Evolutionary conservation across 2,113 vertebrate species (phyloP).

Genomic region (Furnarius figulus): DNA sequence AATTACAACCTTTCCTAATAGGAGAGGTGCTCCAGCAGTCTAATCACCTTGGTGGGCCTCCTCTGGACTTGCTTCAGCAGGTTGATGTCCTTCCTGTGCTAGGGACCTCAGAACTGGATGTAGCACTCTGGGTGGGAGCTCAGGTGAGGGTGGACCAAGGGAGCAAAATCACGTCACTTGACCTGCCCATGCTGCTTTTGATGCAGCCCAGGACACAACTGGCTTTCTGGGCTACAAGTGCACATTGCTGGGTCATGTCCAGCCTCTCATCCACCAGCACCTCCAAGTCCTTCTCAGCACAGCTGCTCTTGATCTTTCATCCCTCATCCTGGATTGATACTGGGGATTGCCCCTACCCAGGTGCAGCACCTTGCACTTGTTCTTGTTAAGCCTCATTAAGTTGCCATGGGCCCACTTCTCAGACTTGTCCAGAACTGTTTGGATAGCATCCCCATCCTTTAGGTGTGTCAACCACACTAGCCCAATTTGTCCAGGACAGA

Average conservation of each 20-base stretch:
- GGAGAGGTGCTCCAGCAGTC: background rate
- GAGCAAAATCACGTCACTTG: background rate
- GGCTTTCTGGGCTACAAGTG: background rate
- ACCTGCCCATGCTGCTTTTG: fast-evolving
- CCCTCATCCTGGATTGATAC: fast-evolving
- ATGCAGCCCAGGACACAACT: background rate
- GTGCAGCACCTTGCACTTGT: background rate
- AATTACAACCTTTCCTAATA: background rate
- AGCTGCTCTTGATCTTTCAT: background rate
- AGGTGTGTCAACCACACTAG: background rate
- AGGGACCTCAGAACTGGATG: background rate
- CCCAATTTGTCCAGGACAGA: background rate
- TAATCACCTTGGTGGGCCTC: background rate
- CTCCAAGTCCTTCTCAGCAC: background rate
- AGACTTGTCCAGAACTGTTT: background rate
- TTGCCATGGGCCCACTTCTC: background rate
- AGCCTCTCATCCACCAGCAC: background rate
- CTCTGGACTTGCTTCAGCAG: fast-evolving
- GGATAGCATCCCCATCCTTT: background rate
- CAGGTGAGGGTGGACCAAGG: background rate
- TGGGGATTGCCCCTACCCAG: fast-evolving
- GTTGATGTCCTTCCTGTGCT: background rate
- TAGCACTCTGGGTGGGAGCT: fast-evolving
- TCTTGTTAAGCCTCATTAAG: background rate
- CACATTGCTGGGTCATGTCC: background rate